Conservation (phyloP, 2,797 vertebrate species). For the Trachurus trachurus region DNA sequence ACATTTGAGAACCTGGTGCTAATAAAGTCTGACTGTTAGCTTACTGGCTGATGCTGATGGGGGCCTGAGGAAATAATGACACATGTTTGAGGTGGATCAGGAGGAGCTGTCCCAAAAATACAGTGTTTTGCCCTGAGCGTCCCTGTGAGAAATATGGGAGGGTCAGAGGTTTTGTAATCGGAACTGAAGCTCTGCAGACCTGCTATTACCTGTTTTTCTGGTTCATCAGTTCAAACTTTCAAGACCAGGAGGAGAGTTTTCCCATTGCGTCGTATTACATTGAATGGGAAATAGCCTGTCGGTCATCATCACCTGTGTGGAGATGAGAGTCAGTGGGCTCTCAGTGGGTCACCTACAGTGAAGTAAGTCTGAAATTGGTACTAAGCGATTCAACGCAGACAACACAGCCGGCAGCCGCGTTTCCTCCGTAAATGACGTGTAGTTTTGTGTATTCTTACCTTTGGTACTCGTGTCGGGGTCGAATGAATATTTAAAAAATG, state of each 20-base stretch:
- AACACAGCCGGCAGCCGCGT: rapidly evolving
- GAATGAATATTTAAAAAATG: neutral
- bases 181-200: constrained; percentile 33
- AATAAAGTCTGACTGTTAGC: too few species aligned
- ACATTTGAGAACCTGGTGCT: too few species aligned
- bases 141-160: constrained; percentile 5
- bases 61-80: neutral
- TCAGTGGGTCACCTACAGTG: neutral
- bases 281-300: neutral
- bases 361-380: constrained; percentile 53
- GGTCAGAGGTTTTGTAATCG: constrained; percentile 17
- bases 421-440: neutral
- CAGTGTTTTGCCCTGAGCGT: too few species aligned
- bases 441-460: rapidly evolving
- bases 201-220: constrained; percentile 57
- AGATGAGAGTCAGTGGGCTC: neutral
- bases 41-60: neutral
- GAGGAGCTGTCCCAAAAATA: neutral
- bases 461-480: rapidly evolving
- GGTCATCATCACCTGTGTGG: neutral
- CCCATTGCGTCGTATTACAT: too few species aligned
- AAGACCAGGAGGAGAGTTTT: rapidly evolving
- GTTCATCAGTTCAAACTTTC: neutral
- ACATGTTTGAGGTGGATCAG: neutral
- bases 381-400: too few species aligned